Evolutionary conservation across 2,888 invertebrate species (phyloP).

Genomic region (Adelphocoris suturalis): DNA sequence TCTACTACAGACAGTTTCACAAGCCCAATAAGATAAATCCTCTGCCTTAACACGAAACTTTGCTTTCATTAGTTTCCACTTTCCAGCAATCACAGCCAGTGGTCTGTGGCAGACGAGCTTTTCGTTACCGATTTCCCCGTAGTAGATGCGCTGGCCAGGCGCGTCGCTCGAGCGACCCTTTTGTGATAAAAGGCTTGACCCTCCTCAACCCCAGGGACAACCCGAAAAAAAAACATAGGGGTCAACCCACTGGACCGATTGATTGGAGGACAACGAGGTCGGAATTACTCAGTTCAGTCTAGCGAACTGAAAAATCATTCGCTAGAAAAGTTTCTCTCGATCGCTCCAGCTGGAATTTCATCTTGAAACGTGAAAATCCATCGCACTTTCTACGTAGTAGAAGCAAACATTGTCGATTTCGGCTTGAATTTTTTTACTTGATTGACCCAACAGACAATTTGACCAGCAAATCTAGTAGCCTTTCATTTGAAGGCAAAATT

Average conservation of each 20-base stretch:
- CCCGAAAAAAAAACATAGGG: not conserved
- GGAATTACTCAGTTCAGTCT: not conserved
- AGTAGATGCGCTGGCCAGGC: not conserved
- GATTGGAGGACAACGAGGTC: constrained; percentile 17
- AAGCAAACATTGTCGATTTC: too few relatives aligned
- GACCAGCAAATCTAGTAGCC: too few relatives aligned
- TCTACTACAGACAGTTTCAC: too few relatives aligned
- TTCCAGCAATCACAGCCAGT: not conserved
- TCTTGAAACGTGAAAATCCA: not conserved
- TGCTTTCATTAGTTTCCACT: not conserved
- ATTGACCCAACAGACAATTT: too few relatives aligned
- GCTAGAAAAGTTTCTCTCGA: not conserved
- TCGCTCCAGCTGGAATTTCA: not conserved
- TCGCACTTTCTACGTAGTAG: too few relatives aligned
- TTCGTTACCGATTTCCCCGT: constrained; percentile 5
- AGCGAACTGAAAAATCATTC: not conserved
- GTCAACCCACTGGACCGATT: constrained; percentile 36
- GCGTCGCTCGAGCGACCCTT: not conserved
- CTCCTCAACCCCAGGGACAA: not conserved
- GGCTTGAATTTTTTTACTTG: too few relatives aligned
- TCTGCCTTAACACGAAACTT: not conserved
- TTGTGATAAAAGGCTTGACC: constrained; percentile 6
- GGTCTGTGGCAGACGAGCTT: not conserved
- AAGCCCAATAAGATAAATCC: too few relatives aligned
- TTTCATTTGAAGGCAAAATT: too few relatives aligned